Conservation (phyloP, 2,113 vertebrate genomes). For the mouse (Mus musculus) region GRCm39 chr17:69365001-69365500, state of each 20-base stretch:
- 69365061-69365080: not conserved
- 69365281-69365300: not conserved
- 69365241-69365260: not conserved
- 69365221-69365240: not conserved
- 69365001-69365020: not conserved
- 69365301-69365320: not conserved
- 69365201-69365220: not conserved
- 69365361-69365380: not conserved
- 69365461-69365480: not conserved
- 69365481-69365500: slow-evolving; percentile 32
- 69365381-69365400: not conserved
- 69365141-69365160: no score
- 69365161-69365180: not conserved
- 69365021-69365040: slow-evolving; percentile 1
- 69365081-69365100: not conserved
- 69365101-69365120: not conserved
- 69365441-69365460: slow-evolving; percentile 7
- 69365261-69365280: not conserved
- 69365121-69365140: not conserved
- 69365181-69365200: not conserved
- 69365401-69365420: not conserved
- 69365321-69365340: not conserved
- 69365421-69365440: not conserved
- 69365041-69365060: not conserved
- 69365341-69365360: not conserved